Evolutionary conservation across 2,113 vertebrate species (phyloP).

Genomic region (Pteronura brasiliensis): DNA sequence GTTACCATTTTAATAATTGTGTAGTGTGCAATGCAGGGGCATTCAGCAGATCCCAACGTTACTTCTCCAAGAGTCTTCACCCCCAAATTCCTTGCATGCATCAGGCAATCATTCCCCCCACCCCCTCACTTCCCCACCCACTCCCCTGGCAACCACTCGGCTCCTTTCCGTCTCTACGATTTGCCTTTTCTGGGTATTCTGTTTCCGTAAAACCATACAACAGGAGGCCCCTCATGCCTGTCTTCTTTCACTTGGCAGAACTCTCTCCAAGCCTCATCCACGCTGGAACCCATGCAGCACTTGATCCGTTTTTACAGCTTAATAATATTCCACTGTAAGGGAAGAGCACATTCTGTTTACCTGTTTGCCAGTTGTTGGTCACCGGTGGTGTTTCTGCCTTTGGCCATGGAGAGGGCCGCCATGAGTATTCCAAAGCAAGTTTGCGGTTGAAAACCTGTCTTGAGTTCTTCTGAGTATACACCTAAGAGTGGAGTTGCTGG

Average conservation of each 20-base stretch:
- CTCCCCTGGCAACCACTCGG: no score
- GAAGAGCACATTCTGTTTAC: no score
- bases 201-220: no score
- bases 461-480: neutral
- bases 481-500: no score
- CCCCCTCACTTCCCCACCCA: neutral
- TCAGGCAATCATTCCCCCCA: no score
- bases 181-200: neutral
- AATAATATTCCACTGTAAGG: neutral
- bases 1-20: neutral
- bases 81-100: accelerated
- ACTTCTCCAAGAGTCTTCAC: neutral
- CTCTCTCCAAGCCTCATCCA: neutral
- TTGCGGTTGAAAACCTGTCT: neutral
- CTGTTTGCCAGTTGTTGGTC: accelerated
- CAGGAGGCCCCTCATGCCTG: no score
- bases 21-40: neutral
- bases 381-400: no score
- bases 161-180: neutral
- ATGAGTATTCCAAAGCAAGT: neutral
- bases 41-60: neutral
- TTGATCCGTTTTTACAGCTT: neutral
- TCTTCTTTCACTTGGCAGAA: neutral
- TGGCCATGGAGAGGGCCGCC: no score
- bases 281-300: accelerated